Evolutionary conservation across 2,113 vertebrate genomes (phyloP).

Genomic region (Trichomycterus rosablanca): DNA sequence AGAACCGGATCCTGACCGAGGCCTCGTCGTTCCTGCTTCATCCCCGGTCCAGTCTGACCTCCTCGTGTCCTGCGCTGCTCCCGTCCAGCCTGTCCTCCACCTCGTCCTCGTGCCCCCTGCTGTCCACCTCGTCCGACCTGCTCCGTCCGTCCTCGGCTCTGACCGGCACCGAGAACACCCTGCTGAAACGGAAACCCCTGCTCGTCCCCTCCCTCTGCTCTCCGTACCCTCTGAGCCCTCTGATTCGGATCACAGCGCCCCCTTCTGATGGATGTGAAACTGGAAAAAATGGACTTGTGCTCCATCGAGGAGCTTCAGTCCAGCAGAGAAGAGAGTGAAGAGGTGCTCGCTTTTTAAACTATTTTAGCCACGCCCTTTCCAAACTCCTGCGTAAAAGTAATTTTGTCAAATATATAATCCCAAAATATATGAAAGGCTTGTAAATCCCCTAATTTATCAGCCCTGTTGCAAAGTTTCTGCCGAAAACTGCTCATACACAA

Average conservation of each 20-base stretch:
- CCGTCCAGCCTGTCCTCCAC: constrained; percentile 42
- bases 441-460: too few relatives aligned
- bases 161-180: constrained; percentile 47
- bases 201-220: constrained; percentile 21
- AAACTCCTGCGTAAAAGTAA: too few relatives aligned
- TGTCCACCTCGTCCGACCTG: constrained; percentile 36
- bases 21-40: constrained; percentile 16
- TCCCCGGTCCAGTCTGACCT: too few relatives aligned
- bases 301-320: constrained; percentile 32
- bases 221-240: constrained; percentile 8
- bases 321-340: constrained; percentile 34
- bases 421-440: too few relatives aligned
- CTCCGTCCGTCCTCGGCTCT: constrained; percentile 10
- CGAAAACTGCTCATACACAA: too few relatives aligned
- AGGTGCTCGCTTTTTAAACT: constrained; percentile 56
- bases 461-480: too few relatives aligned
- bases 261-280: constrained; percentile 17
- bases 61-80: constrained; percentile 13
- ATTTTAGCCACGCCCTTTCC: too few relatives aligned
- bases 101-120: constrained; percentile 39
- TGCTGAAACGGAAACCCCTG: constrained; percentile 26
- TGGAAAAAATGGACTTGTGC: constrained; percentile 26
- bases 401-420: too few relatives aligned
- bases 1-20: constrained; percentile 62
- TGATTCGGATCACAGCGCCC: constrained; percentile 29